Evolutionary conservation across 2,888 invertebrate genomes (phyloP).

Genomic region (Girardia tigrina): DNA sequence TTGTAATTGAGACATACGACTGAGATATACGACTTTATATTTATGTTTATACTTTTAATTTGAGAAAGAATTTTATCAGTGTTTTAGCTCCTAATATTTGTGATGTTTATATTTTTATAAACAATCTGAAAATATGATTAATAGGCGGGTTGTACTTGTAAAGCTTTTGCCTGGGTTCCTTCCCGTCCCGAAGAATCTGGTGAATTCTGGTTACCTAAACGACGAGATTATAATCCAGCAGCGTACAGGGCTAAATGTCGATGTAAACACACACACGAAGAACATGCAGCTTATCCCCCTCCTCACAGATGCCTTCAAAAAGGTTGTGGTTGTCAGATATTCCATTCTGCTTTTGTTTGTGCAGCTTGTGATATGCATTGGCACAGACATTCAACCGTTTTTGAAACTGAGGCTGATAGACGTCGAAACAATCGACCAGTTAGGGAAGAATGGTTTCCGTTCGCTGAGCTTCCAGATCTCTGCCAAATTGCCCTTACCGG

Average conservation of each 20-base stretch:
- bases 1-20: too few relatives aligned
- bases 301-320: slow-evolving; percentile 27
- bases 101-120: too few relatives aligned
- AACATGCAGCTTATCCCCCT: slow-evolving; percentile 39
- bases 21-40: too few relatives aligned
- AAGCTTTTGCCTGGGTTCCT: slow-evolving; percentile 47
- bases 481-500: slow-evolving; percentile 49
- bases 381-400: slow-evolving; percentile 49
- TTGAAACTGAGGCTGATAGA: slow-evolving; percentile 45
- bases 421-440: slow-evolving; percentile 44
- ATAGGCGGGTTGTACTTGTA: slow-evolving; percentile 44
- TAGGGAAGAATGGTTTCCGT: slow-evolving; percentile 49
- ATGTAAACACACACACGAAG: slow-evolving; percentile 49
- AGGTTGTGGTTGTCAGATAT: slow-evolving; percentile 44
- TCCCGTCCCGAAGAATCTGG: slow-evolving; percentile 50
- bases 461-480: slow-evolving; percentile 49
- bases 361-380: slow-evolving; percentile 50
- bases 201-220: slow-evolving; percentile 48
- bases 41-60: too few relatives aligned
- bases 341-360: slow-evolving; percentile 48
- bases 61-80: too few relatives aligned
- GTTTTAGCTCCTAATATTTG: too few relatives aligned
- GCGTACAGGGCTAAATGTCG: slow-evolving; percentile 48
- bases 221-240: slow-evolving; percentile 46
- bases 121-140: too few relatives aligned